phyloP scores from a whole-genome alignment of 2,113 vertebrate genomes.

The Zeus faber region DNA sequence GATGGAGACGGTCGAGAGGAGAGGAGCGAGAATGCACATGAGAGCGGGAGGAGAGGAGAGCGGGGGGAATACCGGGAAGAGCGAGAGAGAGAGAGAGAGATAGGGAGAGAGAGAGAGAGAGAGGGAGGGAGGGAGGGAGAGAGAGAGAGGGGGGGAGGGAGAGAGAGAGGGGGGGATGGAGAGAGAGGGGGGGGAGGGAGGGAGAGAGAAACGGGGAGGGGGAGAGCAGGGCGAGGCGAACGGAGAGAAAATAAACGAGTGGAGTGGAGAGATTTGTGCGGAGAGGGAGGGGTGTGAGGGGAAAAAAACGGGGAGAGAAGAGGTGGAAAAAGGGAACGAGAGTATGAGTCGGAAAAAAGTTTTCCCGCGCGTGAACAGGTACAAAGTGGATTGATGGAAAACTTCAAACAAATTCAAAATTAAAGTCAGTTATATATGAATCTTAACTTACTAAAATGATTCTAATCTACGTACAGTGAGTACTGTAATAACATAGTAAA shows the following conservation, averaged over 20 bases:
- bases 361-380: no score
- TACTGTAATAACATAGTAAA: no score
- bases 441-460: no score
- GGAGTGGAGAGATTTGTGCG: slow-evolving; percentile 7
- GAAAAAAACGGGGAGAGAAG: slow-evolving; percentile 6
- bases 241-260: slow-evolving; percentile 19
- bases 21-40: slow-evolving; percentile 22
- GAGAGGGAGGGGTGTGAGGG: slow-evolving; percentile 9
- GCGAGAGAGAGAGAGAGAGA: neutral
- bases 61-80: slow-evolving; percentile 9
- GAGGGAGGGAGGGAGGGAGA: slow-evolving; percentile 35
- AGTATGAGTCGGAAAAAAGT: no score
- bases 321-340: no score
- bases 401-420: no score
- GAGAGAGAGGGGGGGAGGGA: slow-evolving; percentile 3
- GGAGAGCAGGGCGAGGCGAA: slow-evolving; percentile 9
- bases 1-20: slow-evolving; percentile 12
- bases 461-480: no score
- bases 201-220: slow-evolving; percentile 4
- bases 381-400: no score
- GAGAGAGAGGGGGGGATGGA: slow-evolving; percentile 14
- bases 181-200: slow-evolving; percentile 38
- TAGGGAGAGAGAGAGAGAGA: slow-evolving; percentile 33
- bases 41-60: slow-evolving; percentile 45
- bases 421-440: no score